Evolutionary conservation across 2,797 vertebrate genomes (phyloP).

Genomic region (Diplodus sargus): DNA sequence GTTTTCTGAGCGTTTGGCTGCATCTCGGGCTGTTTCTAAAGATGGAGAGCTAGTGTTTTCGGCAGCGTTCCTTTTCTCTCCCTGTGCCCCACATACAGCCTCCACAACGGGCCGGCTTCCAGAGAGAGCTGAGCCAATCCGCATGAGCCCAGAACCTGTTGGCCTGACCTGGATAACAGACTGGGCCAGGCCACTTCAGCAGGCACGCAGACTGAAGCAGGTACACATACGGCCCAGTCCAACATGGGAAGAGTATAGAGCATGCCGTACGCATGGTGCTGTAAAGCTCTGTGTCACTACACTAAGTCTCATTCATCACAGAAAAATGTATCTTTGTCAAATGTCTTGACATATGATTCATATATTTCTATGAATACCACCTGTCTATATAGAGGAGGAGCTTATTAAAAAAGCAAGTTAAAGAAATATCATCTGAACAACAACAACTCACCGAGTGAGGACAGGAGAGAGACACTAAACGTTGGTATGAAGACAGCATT

Average conservation of each 20-base stretch:
- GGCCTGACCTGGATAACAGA: constrained; percentile 83
- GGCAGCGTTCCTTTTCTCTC: constrained; percentile 65
- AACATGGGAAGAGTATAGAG: neutral
- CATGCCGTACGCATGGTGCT: neutral
- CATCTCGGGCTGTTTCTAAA: constrained; percentile 67
- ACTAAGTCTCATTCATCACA: neutral
- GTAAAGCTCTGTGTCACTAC: constrained; percentile 3
- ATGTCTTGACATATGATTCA: neutral
- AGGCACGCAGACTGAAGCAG: constrained; percentile 49
- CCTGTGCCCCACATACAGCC: constrained; percentile 82
- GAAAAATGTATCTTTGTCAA: neutral
- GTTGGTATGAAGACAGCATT: neutral
- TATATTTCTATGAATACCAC: neutral
- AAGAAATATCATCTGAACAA: neutral
- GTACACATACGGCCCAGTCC: constrained; percentile 24
- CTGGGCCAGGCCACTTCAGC: constrained; percentile 68
- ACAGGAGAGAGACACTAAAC: neutral
- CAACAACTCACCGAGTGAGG: neutral
- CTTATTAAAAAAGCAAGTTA: neutral
- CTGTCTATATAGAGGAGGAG: neutral
- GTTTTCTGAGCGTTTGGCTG: constrained; percentile 69
- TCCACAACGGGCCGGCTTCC: constrained; percentile 79
- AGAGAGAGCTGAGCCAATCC: constrained; percentile 80
- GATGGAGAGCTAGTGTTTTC: constrained; percentile 66
- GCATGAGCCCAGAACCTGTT: constrained; percentile 81